Percentiles rank a stretch among this genome's conserved stretches.
These are phyloP conservation scores for Collichthys lucidus DNA, from an alignment of 2,113 vertebrate genomes.

Conservation along the genomic window DNA sequence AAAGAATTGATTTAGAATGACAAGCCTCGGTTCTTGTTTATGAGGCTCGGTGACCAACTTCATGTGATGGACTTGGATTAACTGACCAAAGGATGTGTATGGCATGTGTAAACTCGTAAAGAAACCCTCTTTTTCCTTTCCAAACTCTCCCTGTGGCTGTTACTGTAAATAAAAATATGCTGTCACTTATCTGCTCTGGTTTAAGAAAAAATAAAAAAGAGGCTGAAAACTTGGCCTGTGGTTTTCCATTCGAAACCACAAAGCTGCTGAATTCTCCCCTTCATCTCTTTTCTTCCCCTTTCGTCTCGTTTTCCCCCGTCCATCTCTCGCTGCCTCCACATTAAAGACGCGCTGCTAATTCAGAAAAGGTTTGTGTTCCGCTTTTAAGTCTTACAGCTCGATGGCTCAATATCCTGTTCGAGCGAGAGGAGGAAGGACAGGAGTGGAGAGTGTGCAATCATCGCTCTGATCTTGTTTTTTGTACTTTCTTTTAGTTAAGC, in stretches of 20 bases:
- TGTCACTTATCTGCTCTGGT: conserved; percentile 56
- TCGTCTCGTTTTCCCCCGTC: conserved; percentile 11
- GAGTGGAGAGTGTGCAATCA: neutral
- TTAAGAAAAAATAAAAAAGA: conserved; percentile 12
- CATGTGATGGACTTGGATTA: conserved; percentile 25
- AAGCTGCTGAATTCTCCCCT: conserved; percentile 53
- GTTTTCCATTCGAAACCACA: conserved; percentile 67
- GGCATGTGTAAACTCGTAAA: conserved; percentile 20
- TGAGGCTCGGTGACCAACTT: neutral
- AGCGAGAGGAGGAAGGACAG: neutral
- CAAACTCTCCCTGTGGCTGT: conserved; percentile 33
- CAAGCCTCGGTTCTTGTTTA: conserved; percentile 14
- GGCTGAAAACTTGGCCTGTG: conserved; percentile 53
- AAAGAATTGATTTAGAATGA: neutral
- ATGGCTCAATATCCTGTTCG: conserved; percentile 42
- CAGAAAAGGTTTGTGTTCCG: conserved; percentile 46
- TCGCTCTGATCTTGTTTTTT: conserved; percentile 3
- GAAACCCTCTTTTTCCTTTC: conserved; percentile 25
- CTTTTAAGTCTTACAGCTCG: conserved; percentile 42
- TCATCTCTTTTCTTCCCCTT: conserved; percentile 33
- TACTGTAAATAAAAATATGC: conserved; percentile 56
- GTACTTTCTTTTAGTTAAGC: neutral
- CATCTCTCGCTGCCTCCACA: conserved; percentile 45
- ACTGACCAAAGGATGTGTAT: conserved; percentile 33
- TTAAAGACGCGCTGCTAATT: conserved; percentile 63